A percentile compares a stretch with the other conserved stretches of the same genome.
These are phyloP conservation scores for Astropecten irregularis DNA, from an alignment of 53 echinoderm and acorn worm species.

Conservation along the genomic window DNA sequence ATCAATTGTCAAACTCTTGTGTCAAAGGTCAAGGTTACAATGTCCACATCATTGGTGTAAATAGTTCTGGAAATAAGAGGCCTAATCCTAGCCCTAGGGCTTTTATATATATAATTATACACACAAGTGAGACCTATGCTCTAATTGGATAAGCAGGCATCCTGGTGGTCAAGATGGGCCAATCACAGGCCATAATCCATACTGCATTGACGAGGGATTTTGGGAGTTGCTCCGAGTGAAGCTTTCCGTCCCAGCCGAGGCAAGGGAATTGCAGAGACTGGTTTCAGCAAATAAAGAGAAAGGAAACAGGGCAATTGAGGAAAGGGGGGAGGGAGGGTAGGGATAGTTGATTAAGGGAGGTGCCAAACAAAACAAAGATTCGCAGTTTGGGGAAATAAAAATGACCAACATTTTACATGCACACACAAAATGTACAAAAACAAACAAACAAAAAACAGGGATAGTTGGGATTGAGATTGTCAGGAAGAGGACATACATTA, in stretches of 20 bases:
- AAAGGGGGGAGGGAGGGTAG: background rate
- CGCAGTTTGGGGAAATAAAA: no score
- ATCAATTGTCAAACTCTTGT: background rate
- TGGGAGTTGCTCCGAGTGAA: conserved; percentile 92
- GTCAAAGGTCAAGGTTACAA: conserved; percentile 1
- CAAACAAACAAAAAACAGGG: no score
- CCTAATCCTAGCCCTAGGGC: background rate
- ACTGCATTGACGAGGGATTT: conserved; percentile 82
- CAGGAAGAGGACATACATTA: no score
- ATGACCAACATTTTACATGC: no score
- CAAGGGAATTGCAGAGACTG: conserved; percentile 88
- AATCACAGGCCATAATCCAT: conserved; percentile 68
- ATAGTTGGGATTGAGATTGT: no score
- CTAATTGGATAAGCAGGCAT: conserved; percentile 56
- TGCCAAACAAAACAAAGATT: background rate
- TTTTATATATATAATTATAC: background rate
- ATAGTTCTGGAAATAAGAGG: no score
- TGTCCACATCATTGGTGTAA: background rate
- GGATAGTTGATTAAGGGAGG: background rate
- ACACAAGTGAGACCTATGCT: conserved; percentile 9
- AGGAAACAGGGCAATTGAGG: no score
- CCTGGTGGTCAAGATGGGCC: conserved; percentile 53
- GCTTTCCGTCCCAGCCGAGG: conserved; percentile 89
- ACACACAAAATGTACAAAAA: no score
- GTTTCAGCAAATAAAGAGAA: background rate